A percentile compares a stretch with the other conserved stretches of the same genome.
Evolutionary conservation across 2,797 vertebrate species (phyloP).

Genomic region (Menidia menidia): DNA sequence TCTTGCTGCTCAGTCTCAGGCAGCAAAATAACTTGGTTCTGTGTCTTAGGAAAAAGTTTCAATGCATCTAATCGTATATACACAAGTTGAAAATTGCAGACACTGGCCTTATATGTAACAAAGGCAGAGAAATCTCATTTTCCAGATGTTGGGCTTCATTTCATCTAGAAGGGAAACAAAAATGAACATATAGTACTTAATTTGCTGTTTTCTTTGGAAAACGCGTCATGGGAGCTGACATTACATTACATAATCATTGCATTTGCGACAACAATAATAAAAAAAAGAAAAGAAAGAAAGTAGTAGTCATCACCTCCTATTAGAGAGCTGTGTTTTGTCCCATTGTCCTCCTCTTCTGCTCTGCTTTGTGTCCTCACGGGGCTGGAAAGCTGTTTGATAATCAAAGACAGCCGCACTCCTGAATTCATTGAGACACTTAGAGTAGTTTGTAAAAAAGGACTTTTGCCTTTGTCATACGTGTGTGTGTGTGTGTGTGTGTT

Average conservation of each 20-base stretch:
- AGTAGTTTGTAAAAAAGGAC: constrained; percentile 28
- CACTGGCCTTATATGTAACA: constrained; percentile 1
- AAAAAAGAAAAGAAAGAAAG: constrained; percentile 12
- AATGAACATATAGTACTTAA: neutral
- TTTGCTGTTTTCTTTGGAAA: constrained; percentile 25
- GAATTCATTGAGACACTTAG: constrained; percentile 72
- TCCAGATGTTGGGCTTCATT: neutral
- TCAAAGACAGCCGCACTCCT: constrained; percentile 75
- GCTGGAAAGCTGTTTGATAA: constrained; percentile 64
- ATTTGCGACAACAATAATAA: neutral
- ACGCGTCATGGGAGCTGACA: constrained; percentile 43
- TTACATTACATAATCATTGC: constrained; percentile 45
- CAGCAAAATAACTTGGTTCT: too few relatives aligned
- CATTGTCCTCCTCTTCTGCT: constrained; percentile 35
- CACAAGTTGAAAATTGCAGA: neutral
- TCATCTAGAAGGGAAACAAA: neutral
- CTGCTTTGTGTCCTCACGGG: constrained; percentile 46
- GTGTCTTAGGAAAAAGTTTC: neutral
- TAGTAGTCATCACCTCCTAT: constrained; percentile 55
- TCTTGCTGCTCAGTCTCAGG: neutral
- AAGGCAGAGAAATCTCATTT: constrained; percentile 29
- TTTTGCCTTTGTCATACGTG: constrained; percentile 33
- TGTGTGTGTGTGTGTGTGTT: constrained; percentile 30
- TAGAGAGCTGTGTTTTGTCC: constrained; percentile 39
- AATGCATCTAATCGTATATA: neutral